Percentiles rank a stretch among this genome's conserved stretches.
phyloP scores from a whole-genome alignment of 2,113 vertebrate species.

The Cyprinus carpio region DNA sequence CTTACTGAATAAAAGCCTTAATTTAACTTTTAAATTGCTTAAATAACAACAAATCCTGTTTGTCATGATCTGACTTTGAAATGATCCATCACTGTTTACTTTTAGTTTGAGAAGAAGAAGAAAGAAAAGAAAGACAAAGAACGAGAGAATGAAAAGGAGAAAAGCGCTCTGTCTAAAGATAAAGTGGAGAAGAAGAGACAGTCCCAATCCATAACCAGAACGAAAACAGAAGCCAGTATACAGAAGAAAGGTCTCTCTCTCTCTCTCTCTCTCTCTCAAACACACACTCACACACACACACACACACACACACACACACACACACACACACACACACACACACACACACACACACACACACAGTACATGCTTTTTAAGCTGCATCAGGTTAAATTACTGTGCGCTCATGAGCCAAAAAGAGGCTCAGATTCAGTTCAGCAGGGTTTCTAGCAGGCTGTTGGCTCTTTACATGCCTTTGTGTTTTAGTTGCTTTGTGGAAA shows the following conservation, averaged over 20 bases:
- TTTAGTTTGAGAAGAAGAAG: slow-evolving; percentile 84
- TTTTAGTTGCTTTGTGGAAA: slow-evolving; percentile 20
- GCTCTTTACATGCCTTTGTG: neutral
- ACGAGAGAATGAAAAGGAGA: slow-evolving; percentile 92
- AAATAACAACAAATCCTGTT: neutral
- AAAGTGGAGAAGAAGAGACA: slow-evolving; percentile 85
- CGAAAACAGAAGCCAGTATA: slow-evolving; percentile 68
- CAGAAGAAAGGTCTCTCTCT: slow-evolving; percentile 66
- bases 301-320: neutral
- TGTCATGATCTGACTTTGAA: neutral
- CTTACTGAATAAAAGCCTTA: neutral
- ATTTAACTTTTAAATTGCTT: neutral
- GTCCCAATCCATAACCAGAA: slow-evolving; percentile 67
- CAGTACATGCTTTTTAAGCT: neutral
- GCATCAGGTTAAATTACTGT: slow-evolving; percentile 35
- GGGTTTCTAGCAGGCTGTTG: slow-evolving; percentile 41
- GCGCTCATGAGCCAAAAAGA: slow-evolving; percentile 53
- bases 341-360: neutral
- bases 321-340: neutral
- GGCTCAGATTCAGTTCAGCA: slow-evolving; percentile 35
- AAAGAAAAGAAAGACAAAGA: slow-evolving; percentile 98
- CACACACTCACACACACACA: neutral
- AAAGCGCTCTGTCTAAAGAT: slow-evolving; percentile 83
- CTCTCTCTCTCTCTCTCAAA: neutral
- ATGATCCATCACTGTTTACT: neutral